Conservation (phyloP, 2,113 vertebrate species). For the Microtus pennsylvanicus region DNA sequence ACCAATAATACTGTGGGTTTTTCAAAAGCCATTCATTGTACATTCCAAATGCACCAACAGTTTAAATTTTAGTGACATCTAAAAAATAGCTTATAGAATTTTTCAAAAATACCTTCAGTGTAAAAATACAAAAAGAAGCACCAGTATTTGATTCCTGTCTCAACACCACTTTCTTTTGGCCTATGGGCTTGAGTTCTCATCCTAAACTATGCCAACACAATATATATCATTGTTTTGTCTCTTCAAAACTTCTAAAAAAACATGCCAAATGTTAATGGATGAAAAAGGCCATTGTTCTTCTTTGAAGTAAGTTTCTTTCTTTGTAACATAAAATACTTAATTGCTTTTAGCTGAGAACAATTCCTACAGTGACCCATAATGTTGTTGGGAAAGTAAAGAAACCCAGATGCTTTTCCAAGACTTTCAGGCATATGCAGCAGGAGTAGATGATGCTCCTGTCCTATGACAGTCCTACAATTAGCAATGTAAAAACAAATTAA, state of each 20-base stretch:
- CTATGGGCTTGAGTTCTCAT: background rate
- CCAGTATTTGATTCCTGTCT: constrained; percentile 21
- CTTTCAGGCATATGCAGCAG: background rate
- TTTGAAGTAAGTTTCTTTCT: background rate
- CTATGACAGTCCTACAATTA: background rate
- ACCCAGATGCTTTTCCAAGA: background rate
- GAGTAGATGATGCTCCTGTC: background rate
- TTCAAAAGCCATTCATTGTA: constrained; percentile 7
- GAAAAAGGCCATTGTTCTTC: background rate
- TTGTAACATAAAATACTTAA: background rate
- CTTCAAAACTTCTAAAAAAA: background rate
- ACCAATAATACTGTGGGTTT: background rate
- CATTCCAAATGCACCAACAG: background rate
- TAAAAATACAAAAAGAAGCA: constrained; percentile 19
- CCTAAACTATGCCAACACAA: background rate
- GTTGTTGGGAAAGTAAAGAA: rapidly evolving
- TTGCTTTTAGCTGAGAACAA: background rate
- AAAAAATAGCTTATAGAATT: constrained; percentile 37
- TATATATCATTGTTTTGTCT: background rate
- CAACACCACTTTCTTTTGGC: background rate
- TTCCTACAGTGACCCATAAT: background rate
- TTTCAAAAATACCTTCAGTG: constrained; percentile 16
- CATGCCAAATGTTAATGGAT: background rate
- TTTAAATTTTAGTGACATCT: constrained; percentile 57
- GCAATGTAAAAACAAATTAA: background rate